These are phyloP conservation scores for Margarornis squamiger DNA, from an alignment of 2,797 vertebrate genomes.

Conservation along the genomic window DNA sequence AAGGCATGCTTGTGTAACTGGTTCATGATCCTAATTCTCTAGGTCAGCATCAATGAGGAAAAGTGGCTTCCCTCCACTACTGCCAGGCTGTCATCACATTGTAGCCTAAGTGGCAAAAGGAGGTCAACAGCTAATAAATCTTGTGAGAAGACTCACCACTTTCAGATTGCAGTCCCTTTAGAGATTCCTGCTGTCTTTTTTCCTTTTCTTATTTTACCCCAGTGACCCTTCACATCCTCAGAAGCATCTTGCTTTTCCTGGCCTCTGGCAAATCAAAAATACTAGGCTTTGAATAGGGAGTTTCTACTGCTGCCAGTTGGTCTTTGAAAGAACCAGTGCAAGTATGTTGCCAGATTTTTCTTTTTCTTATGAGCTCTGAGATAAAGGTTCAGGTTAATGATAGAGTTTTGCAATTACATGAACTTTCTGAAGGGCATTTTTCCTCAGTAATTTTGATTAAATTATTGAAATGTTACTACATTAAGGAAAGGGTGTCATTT, in stretches of 20 bases:
- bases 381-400: not conserved
- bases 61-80: not conserved
- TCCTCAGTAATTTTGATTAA: not conserved
- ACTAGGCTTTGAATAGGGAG: not conserved
- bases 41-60: conserved; percentile 32
- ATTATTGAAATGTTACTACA: conserved; percentile 22
- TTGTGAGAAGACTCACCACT: not conserved
- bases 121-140: conserved; percentile 59
- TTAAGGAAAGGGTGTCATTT: not conserved
- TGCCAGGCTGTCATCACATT: not conserved
- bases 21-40: conserved; percentile 41
- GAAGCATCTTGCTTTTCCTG: conserved; percentile 19
- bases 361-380: not conserved
- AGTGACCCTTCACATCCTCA: not conserved
- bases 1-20: not conserved
- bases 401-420: not conserved
- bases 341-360: not conserved
- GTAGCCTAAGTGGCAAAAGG: conserved; percentile 2
- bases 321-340: not conserved
- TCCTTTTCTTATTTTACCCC: not conserved
- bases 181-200: not conserved
- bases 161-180: conserved; percentile 1
- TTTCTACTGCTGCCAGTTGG: not conserved
- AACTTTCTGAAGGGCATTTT: not conserved
- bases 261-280: conserved; percentile 10